phyloP scores from a whole-genome alignment of 2,113 vertebrate species.

The Vimba vimba region DNA sequence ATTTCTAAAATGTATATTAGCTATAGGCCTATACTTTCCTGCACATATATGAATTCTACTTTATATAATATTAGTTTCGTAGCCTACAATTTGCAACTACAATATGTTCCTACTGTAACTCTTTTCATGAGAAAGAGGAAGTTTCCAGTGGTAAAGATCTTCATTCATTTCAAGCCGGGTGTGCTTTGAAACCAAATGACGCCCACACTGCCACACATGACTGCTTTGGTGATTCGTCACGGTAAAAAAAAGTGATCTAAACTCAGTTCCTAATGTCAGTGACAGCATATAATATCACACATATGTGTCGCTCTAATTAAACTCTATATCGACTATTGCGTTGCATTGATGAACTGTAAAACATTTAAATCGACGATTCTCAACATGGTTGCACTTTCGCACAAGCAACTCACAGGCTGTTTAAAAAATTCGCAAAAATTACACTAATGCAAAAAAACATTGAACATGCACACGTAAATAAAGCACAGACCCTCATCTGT shows the following conservation, averaged over 20 bases:
- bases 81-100: neutral
- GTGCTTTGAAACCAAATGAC: constrained; percentile 72
- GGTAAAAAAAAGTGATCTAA: constrained; percentile 75
- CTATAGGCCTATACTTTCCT: neutral
- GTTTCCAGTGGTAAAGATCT: constrained; percentile 10
- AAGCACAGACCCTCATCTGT: constrained; percentile 64
- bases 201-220: constrained; percentile 66
- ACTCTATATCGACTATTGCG: constrained; percentile 80
- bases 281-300: neutral
- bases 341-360: constrained; percentile 36
- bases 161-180: constrained; percentile 74
- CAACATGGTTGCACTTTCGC: constrained; percentile 1
- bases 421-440: constrained; percentile 85
- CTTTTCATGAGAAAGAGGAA: constrained; percentile 16
- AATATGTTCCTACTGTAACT: neutral
- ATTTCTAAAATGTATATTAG: too few species aligned
- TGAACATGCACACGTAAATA: constrained; percentile 77
- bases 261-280: constrained; percentile 71
- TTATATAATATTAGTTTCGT: too few species aligned
- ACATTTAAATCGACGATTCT: neutral
- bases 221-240: constrained; percentile 80
- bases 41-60: neutral
- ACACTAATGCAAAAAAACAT: constrained; percentile 55
- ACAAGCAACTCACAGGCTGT: neutral
- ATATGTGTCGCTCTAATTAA: constrained; percentile 32